phyloP scores from a whole-genome alignment of 1,140 invertebrate species.

The Ceratitis capitata region DNA sequence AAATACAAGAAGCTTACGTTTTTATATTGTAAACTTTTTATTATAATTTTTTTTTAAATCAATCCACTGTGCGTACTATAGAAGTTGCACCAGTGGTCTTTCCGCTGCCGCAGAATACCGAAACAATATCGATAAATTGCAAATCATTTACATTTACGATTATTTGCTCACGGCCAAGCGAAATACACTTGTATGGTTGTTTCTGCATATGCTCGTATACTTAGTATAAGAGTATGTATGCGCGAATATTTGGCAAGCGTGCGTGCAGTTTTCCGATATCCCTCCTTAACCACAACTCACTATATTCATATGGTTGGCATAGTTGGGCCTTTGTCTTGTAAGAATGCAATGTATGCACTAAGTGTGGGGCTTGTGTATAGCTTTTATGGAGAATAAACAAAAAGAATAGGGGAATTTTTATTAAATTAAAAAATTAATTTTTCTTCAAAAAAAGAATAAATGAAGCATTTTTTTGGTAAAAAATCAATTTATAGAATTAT shows the following conservation, averaged over 20 bases:
- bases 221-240: too few species aligned
- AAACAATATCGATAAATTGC: background rate
- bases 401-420: too few species aligned
- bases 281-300: background rate
- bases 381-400: too few species aligned
- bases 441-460: too few species aligned
- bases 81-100: background rate
- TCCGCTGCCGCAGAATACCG: background rate
- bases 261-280: background rate
- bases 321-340: background rate
- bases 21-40: too few species aligned
- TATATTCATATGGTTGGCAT: background rate
- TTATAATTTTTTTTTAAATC: too few species aligned
- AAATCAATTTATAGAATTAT: too few species aligned
- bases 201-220: background rate
- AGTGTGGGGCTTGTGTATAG: too few species aligned
- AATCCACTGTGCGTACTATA: too few species aligned
- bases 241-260: background rate
- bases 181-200: background rate
- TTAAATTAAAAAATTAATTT: too few species aligned
- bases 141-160: constrained; percentile 2
- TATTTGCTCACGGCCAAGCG: background rate
- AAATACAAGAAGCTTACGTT: too few species aligned
- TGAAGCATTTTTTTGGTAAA: too few species aligned
- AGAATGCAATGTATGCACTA: background rate